A percentile compares a stretch with the other conserved stretches of the same genome.
These are phyloP conservation scores for Hipparchia semele DNA, from an alignment of 2,888 invertebrate genomes.

Conservation along the genomic window DNA sequence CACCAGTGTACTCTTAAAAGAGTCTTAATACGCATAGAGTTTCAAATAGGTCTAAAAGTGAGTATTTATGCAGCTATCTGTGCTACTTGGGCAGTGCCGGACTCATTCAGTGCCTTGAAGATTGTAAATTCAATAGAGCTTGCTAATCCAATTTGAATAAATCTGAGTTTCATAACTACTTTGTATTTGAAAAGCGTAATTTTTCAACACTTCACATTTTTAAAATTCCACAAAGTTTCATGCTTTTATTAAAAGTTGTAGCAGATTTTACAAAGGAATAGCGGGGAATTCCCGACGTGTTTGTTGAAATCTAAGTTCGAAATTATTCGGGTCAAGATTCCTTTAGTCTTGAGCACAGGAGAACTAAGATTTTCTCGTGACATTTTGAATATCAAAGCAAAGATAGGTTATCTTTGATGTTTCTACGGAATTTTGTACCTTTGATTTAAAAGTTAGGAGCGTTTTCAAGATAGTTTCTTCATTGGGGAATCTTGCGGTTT, in stretches of 20 bases:
- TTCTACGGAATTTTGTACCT: slow-evolving; percentile 10
- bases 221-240: slow-evolving; percentile 3
- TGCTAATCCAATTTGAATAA: slow-evolving; percentile 12
- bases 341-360: slow-evolving; percentile 1
- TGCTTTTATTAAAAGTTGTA: slow-evolving; percentile 1
- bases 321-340: slow-evolving; percentile 20
- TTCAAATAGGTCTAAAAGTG: too few species aligned
- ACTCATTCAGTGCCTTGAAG: slow-evolving; percentile 2
- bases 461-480: background rate
- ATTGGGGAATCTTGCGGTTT: background rate
- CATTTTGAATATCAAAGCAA: slow-evolving; percentile 19
- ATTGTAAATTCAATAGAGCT: slow-evolving; percentile 7
- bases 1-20: too few species aligned
- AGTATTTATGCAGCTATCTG: too few species aligned
- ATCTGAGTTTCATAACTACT: slow-evolving; percentile 2
- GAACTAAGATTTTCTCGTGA: background rate
- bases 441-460: background rate
- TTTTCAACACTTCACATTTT: background rate
- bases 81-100: too few species aligned
- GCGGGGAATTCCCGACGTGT: slow-evolving; percentile 2
- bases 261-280: slow-evolving; percentile 9
- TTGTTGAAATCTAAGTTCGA: slow-evolving; percentile 11
- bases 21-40: too few species aligned
- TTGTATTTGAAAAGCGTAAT: slow-evolving; percentile 1
- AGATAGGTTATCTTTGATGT: slow-evolving; percentile 1